phyloP scores from a whole-genome alignment of 2,888 invertebrate species.

The Hydriomena furcata region DNA sequence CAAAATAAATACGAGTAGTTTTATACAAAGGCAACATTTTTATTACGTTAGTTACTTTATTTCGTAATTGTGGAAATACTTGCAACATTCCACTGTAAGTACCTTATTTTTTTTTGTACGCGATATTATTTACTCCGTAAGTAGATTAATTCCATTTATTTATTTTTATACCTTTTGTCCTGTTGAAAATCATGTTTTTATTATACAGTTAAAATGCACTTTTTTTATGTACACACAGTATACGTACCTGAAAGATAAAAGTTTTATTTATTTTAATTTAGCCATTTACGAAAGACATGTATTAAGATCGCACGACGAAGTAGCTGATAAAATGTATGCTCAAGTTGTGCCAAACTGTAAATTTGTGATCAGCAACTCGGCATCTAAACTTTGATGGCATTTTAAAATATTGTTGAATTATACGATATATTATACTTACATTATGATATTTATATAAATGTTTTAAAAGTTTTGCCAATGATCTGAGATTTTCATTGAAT shows the following conservation, averaged over 20 bases:
- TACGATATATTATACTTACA: neutral
- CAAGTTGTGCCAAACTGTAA: conserved; percentile 39
- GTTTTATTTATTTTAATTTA: conserved; percentile 26
- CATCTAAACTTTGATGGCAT: conserved; percentile 1
- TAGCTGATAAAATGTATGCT: conserved; percentile 34
- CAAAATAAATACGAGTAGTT: too few species aligned
- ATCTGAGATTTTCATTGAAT: too few species aligned
- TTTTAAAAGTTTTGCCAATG: neutral
- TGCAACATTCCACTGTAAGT: conserved; percentile 36
- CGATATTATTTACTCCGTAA: conserved; percentile 25
- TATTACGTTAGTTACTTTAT: conserved; percentile 20
- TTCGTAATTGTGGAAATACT: conserved; percentile 25
- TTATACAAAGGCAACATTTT: conserved; percentile 18
- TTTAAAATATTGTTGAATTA: neutral
- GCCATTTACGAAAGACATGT: conserved; percentile 14
- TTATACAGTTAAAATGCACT: conserved; percentile 27
- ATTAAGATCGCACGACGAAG: conserved; percentile 23
- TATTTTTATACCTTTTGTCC: conserved; percentile 19
- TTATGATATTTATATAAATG: too few species aligned
- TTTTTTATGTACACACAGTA: conserved; percentile 29
- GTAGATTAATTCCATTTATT: conserved; percentile 18
- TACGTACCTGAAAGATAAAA: conserved; percentile 32
- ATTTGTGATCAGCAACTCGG: conserved; percentile 15
- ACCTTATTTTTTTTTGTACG: conserved; percentile 32
- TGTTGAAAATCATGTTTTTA: conserved; percentile 31